Conservation (phyloP, 2,113 vertebrate species). For the Prinia subflava region DNA sequence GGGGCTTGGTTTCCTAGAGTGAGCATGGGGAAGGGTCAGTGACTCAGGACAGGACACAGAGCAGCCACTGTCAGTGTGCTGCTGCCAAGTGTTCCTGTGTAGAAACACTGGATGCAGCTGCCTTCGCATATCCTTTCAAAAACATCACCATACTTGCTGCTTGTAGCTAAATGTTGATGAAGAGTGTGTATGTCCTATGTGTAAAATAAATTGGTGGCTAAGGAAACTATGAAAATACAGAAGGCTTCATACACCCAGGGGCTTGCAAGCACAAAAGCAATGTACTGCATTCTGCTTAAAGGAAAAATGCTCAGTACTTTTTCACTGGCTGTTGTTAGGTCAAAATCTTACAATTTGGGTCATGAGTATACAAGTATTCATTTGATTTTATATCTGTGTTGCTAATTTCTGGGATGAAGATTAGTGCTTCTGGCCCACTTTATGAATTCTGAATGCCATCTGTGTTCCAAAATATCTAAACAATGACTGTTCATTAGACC, state of each 20-base stretch:
- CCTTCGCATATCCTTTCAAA: not conserved
- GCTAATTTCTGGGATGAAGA: not conserved
- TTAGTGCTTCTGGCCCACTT: not conserved
- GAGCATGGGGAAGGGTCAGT: not conserved
- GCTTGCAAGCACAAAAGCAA: not conserved
- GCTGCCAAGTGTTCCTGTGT: not conserved
- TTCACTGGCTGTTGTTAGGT: not conserved
- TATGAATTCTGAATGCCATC: not conserved
- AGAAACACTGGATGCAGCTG: not conserved
- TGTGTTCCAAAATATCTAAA: not conserved
- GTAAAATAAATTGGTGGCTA: not conserved
- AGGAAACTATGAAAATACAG: not conserved
- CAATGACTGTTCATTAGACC: not conserved
- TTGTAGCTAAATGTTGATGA: not conserved
- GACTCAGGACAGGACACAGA: not conserved
- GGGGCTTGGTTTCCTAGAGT: not conserved
- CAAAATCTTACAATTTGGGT: not conserved
- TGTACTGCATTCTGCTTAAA: not conserved
- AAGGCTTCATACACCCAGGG: not conserved
- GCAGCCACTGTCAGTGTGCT: accelerated
- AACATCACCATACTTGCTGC: not conserved
- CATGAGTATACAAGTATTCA: not conserved
- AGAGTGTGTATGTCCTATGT: not conserved
- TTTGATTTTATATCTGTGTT: not conserved
- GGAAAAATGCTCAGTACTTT: not conserved